Percentiles rank a stretch among this genome's conserved stretches.
phyloP scores from a whole-genome alignment of 2,888 invertebrate species.

The Tineola bisselliella region DNA sequence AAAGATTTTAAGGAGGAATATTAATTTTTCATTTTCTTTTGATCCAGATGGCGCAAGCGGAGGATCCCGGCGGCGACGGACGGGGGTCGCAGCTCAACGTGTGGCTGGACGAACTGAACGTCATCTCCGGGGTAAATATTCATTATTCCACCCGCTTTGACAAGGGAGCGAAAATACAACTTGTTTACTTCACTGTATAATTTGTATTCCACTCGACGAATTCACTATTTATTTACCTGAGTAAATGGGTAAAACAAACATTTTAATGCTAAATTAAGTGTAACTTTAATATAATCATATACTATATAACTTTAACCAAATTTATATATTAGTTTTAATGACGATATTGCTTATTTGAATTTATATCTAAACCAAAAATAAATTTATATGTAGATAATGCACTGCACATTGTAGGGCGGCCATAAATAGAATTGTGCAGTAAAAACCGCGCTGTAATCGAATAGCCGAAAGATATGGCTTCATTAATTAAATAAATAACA shows the following conservation, averaged over 20 bases:
- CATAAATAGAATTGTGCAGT: constrained; percentile 23
- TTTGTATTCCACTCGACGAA: background rate
- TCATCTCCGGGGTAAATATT: constrained; percentile 75
- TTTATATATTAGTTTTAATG: no score
- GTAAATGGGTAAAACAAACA: background rate
- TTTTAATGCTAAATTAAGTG: no score
- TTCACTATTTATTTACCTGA: background rate
- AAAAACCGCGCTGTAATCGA: constrained; percentile 16
- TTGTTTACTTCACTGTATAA: background rate
- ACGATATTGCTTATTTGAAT: background rate
- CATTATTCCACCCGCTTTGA: background rate
- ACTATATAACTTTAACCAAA: no score
- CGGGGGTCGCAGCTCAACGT: constrained; percentile 80
- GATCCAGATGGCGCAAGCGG: constrained; percentile 66
- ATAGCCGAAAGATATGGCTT: constrained; percentile 22
- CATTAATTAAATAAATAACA: constrained; percentile 18
- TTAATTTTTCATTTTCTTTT: constrained; percentile 11
- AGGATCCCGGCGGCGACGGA: constrained; percentile 66
- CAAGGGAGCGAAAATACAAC: background rate
- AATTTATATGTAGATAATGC: background rate
- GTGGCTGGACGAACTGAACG: constrained; percentile 81
- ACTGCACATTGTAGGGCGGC: constrained; percentile 11
- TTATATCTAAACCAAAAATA: background rate
- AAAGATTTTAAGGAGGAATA: background rate
- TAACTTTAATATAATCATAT: no score